Evolutionary conservation across 2,888 invertebrate genomes (phyloP).

Genomic region (Andrena minutula): DNA sequence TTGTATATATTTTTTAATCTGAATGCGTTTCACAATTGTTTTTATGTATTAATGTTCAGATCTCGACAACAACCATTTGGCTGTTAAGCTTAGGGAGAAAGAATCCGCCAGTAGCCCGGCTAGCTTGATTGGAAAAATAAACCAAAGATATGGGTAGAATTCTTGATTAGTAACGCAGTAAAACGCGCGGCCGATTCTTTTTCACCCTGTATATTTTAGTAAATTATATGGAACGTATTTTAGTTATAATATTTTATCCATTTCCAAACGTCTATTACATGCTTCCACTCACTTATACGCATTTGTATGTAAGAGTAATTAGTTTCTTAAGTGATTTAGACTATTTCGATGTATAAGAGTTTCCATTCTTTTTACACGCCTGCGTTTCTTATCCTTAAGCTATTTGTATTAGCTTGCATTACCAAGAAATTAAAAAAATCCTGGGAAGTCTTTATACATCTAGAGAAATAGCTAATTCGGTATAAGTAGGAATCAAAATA

Average conservation of each 20-base stretch:
- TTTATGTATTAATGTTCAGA: slow-evolving; percentile 15
- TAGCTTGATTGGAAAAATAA: background rate
- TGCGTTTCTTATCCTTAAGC: background rate
- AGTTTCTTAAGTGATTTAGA: background rate
- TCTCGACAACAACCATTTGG: background rate
- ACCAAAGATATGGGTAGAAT: background rate
- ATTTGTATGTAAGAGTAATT: background rate
- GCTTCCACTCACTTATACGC: slow-evolving; percentile 49
- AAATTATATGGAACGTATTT: slow-evolving; percentile 47
- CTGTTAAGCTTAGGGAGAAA: background rate
- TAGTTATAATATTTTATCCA: slow-evolving; percentile 35
- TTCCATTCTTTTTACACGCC: slow-evolving; percentile 7
- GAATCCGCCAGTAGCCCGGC: background rate
- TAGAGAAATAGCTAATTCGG: too few relatives aligned
- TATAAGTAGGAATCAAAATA: background rate
- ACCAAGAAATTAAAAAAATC: background rate
- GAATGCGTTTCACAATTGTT: slow-evolving; percentile 34
- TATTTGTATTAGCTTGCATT: background rate
- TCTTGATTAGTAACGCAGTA: background rate
- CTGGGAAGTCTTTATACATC: background rate
- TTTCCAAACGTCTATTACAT: slow-evolving; percentile 43
- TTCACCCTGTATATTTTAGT: slow-evolving; percentile 13
- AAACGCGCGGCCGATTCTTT: slow-evolving; percentile 3
- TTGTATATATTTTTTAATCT: slow-evolving; percentile 50
- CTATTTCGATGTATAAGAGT: background rate